Conservation (phyloP, 2,113 vertebrate species). For the Prunella fulvescens region DNA sequence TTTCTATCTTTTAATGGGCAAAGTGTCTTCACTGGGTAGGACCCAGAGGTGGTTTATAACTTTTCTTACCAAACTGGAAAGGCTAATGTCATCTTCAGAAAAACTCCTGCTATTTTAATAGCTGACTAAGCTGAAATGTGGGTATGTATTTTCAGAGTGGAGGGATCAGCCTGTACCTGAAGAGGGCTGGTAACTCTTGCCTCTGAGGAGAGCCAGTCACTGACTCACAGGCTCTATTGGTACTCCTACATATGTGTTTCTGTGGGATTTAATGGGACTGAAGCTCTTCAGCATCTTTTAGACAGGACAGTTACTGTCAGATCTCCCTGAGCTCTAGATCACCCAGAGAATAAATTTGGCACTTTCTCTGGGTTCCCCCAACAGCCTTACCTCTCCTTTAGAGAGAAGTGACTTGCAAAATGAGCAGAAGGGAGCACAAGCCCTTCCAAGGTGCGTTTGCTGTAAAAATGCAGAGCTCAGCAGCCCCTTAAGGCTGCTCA, state of each 20-base stretch:
- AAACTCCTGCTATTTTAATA: background rate
- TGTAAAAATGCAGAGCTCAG: background rate
- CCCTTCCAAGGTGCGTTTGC: background rate
- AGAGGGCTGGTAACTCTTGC: background rate
- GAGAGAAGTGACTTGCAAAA: background rate
- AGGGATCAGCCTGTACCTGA: background rate
- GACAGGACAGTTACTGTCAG: background rate
- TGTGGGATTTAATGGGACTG: background rate
- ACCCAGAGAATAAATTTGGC: background rate
- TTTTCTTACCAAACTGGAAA: background rate
- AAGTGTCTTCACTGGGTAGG: background rate
- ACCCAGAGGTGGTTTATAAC: background rate
- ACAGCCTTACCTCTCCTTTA: background rate
- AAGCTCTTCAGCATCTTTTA: background rate
- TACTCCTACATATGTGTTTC: background rate
- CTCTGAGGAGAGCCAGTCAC: background rate
- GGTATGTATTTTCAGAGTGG: background rate
- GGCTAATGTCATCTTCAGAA: background rate
- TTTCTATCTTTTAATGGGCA: rapidly evolving
- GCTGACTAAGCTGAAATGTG: background rate
- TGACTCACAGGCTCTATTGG: background rate
- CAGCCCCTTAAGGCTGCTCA: background rate
- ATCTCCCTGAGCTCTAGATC: background rate
- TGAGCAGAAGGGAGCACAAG: background rate
- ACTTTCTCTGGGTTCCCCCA: background rate